Percentiles rank a stretch among this genome's conserved stretches.
Conservation (phyloP, 2,797 vertebrate species). For the Ispidina lecontei region DNA sequence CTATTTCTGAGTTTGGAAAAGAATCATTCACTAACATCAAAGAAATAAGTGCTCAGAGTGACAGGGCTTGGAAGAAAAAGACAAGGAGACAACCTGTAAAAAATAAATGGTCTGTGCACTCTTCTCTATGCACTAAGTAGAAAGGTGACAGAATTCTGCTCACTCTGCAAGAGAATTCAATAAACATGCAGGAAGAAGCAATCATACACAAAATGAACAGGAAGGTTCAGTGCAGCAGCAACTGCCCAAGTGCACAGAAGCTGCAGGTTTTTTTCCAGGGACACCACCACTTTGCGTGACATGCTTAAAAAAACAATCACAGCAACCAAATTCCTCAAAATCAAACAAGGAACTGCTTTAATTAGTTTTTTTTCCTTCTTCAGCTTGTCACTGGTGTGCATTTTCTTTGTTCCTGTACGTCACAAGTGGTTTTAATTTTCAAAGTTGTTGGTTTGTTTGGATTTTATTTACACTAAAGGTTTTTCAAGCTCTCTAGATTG, state of each 20-base stretch:
- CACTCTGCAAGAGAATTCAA: neutral
- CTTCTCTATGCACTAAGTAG: no score
- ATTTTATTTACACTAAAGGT: neutral
- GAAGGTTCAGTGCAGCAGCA: neutral
- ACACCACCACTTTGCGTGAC: neutral
- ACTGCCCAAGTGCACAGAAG: neutral
- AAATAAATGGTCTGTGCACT: no score
- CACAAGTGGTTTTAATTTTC: constrained; percentile 11
- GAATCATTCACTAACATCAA: no score
- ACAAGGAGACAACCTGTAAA: no score
- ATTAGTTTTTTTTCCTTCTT: constrained; percentile 5
- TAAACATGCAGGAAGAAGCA: neutral
- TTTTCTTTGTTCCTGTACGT: constrained; percentile 28
- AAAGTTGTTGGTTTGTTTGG: neutral
- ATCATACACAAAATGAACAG: neutral
- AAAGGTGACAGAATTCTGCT: no score
- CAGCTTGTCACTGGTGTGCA: neutral
- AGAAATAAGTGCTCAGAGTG: no score
- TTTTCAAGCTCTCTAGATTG: neutral
- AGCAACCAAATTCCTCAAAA: constrained; percentile 11
- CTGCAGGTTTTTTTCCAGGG: neutral
- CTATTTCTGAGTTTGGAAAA: no score
- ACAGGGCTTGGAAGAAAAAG: no score
- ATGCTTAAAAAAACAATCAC: neutral
- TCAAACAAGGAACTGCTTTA: constrained; percentile 21